Evolutionary conservation across 2,797 vertebrate genomes (phyloP).

Genomic region (Cyprinella venusta): DNA sequence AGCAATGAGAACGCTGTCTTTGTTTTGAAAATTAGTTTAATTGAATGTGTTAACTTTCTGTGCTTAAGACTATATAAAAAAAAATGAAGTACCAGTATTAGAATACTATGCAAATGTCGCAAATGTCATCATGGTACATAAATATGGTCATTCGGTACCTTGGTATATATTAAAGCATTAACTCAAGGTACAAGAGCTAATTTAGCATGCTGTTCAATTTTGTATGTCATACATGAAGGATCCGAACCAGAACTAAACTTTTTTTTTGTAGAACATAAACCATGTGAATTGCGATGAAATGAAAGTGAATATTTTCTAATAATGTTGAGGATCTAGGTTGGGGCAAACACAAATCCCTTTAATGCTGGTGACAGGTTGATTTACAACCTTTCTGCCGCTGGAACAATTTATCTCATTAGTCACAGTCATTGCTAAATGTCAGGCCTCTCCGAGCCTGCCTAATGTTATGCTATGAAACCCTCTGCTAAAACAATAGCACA

Average conservation of each 20-base stretch:
- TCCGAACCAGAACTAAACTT: background rate
- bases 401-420: constrained; percentile 65
- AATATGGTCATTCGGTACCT: background rate
- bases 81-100: background rate
- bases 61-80: background rate
- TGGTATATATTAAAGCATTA: background rate
- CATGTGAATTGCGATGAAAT: constrained; percentile 32
- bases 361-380: constrained; percentile 57
- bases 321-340: constrained; percentile 38
- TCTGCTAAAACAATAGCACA: constrained; percentile 35
- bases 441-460: constrained; percentile 50
- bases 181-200: background rate
- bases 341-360: constrained; percentile 34
- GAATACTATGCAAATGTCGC: background rate
- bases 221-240: background rate
- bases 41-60: background rate
- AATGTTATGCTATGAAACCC: constrained; percentile 49
- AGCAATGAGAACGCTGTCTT: background rate
- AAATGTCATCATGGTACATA: background rate
- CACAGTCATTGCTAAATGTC: constrained; percentile 63
- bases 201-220: background rate
- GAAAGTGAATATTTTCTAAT: constrained; percentile 54
- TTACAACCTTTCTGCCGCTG: constrained; percentile 58
- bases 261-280: constrained; percentile 9
- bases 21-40: background rate